A percentile compares a stretch with the other conserved stretches of the same genome.
Conservation (phyloP, 2,888 invertebrate genomes). For the Dilophus febrilis region DNA sequence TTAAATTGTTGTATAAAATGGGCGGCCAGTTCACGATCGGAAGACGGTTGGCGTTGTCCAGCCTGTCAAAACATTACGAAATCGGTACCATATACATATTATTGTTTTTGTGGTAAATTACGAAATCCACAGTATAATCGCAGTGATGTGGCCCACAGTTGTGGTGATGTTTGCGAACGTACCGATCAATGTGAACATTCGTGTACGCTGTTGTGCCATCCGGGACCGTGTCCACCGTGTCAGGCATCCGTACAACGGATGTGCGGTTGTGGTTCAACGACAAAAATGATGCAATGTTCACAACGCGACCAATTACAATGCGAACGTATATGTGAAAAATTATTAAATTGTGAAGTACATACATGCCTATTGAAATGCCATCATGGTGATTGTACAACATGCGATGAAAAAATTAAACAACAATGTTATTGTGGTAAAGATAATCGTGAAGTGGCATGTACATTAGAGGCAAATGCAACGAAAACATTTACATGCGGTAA, state of each 20-base stretch:
- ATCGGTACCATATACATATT: constrained; percentile 61
- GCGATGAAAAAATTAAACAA: constrained; percentile 47
- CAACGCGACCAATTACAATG: constrained; percentile 56
- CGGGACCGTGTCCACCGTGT: constrained; percentile 88
- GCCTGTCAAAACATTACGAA: constrained; percentile 76
- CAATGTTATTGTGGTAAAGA: constrained; percentile 54
- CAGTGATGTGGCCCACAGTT: constrained; percentile 72
- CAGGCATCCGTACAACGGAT: constrained; percentile 50
- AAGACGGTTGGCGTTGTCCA: constrained; percentile 87
- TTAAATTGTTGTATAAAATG: constrained; percentile 79
- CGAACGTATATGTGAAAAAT: constrained; percentile 50
- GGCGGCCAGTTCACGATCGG: constrained; percentile 68
- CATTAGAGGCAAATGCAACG: constrained; percentile 32
- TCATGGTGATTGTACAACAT: constrained; percentile 55
- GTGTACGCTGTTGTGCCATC: constrained; percentile 76
- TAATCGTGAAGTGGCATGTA: constrained; percentile 43
- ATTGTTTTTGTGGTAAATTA: constrained; percentile 78
- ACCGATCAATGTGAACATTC: constrained; percentile 40
- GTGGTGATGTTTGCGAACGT: constrained; percentile 68
- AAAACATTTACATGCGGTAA: constrained; percentile 42
- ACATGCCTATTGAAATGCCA: constrained; percentile 61
- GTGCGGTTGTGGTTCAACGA: constrained; percentile 66
- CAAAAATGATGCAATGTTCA: constrained; percentile 52
- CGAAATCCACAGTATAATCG: constrained; percentile 60
- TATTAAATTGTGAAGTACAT: constrained; percentile 63